These are phyloP conservation scores for Acropora yongei DNA, from an alignment of 64 coral and sea anemone genomes.

Conservation along the genomic window DNA sequence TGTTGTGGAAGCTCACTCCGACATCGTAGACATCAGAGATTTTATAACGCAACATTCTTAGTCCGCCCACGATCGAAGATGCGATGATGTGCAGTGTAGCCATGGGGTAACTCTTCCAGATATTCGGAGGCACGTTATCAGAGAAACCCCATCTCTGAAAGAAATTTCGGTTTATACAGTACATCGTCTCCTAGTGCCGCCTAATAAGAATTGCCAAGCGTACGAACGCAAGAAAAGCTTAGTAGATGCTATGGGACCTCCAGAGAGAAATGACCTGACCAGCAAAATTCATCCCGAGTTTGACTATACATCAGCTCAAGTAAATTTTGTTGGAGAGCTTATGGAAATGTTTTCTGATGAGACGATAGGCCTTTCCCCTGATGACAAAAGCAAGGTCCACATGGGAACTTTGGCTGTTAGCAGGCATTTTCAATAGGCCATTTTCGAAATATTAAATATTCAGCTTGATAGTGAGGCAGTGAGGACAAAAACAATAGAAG, in stretches of 20 bases:
- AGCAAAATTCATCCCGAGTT: conserved; percentile 8
- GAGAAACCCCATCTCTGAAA: not conserved
- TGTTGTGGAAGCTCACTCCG: not conserved
- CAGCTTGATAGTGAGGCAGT: too few species aligned
- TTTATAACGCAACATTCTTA: not conserved
- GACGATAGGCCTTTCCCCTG: conserved; percentile 7
- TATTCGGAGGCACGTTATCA: not conserved
- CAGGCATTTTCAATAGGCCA: not conserved
- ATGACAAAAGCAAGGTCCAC: conserved; percentile 6
- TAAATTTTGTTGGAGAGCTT: conserved; percentile 1
- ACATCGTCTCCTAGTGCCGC: not conserved
- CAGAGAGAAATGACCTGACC: conserved; percentile 12
- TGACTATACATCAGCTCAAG: conserved; percentile 6
- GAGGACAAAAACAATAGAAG: too few species aligned
- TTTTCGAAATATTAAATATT: not conserved
- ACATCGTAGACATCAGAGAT: not conserved
- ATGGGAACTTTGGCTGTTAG: conserved; percentile 1
- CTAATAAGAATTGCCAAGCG: not conserved
- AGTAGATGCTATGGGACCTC: not conserved
- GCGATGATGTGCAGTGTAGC: not conserved
- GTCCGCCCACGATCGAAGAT: not conserved
- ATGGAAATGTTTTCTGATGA: not conserved
- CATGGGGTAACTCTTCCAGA: not conserved
- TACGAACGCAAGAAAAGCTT: not conserved
- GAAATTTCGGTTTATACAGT: not conserved